phyloP scores from a whole-genome alignment of 2,113 vertebrate species.

The Neogobius melanostomus region DNA sequence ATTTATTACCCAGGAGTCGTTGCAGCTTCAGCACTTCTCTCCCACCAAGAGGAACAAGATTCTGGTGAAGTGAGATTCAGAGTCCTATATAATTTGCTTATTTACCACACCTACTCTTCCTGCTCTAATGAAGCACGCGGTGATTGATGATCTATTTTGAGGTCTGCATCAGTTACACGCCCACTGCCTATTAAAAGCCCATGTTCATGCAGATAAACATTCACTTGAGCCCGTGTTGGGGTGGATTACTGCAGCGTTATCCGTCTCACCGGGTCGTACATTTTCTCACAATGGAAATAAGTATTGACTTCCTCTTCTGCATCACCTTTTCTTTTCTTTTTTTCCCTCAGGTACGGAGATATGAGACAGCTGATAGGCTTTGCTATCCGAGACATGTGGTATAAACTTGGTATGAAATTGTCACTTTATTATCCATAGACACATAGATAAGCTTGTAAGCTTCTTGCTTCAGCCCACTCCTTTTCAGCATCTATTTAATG shows the following conservation, averaged over 20 bases:
- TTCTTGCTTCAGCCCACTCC: too few relatives aligned
- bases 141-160: slow-evolving; percentile 47
- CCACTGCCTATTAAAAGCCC: slow-evolving; percentile 31
- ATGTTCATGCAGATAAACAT: slow-evolving; percentile 27
- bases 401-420: slow-evolving; percentile 87
- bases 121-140: slow-evolving; percentile 38
- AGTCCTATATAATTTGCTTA: slow-evolving; percentile 37
- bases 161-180: slow-evolving; percentile 35
- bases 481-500: too few relatives aligned
- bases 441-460: too few relatives aligned
- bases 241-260: slow-evolving; percentile 22
- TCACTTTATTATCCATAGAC: neutral
- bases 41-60: slow-evolving; percentile 94
- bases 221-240: slow-evolving; percentile 33
- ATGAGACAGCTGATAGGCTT: slow-evolving; percentile 96
- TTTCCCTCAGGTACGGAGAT: slow-evolving; percentile 82
- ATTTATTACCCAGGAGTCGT: slow-evolving; percentile 97
- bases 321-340: slow-evolving; percentile 21
- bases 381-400: slow-evolving; percentile 97
- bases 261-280: slow-evolving; percentile 16
- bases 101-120: slow-evolving; percentile 28
- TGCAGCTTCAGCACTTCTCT: slow-evolving; percentile 96
- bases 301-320: slow-evolving; percentile 37
- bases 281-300: slow-evolving; percentile 23
- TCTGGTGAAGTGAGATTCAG: slow-evolving; percentile 84